A percentile compares a stretch with the other conserved stretches of the same genome.
These are phyloP conservation scores for Drosophila parvula DNA, from an alignment of 1,140 invertebrate species.

Conservation along the genomic window DNA sequence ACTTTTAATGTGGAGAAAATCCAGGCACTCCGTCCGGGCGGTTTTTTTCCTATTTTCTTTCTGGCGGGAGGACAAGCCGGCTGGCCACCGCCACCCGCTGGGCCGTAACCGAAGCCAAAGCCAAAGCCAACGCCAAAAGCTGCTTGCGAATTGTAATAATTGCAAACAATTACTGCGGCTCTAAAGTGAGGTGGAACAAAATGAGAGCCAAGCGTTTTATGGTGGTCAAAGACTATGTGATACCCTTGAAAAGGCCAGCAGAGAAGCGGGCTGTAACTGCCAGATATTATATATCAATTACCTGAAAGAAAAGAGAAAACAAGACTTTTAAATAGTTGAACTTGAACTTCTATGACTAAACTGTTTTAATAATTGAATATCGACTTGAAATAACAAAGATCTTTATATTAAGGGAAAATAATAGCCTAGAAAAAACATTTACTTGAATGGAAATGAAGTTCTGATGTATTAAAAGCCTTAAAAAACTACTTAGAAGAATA, in stretches of 20 bases:
- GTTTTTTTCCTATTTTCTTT: neutral
- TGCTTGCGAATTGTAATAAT: conserved; percentile 71
- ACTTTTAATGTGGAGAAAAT: conserved; percentile 69
- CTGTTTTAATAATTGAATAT: neutral
- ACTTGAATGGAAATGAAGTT: no score
- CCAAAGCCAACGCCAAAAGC: conserved; percentile 26
- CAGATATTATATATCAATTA: conserved; percentile 12
- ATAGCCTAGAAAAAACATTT: no score
- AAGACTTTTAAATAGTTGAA: conserved; percentile 6
- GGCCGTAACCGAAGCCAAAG: conserved; percentile 38
- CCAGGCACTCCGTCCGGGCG: conserved; percentile 34
- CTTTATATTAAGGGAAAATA: neutral
- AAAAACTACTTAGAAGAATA: no score
- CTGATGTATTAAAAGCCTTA: no score
- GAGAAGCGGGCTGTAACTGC: neutral
- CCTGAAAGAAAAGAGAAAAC: neutral
- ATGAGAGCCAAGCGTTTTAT: conserved; percentile 5
- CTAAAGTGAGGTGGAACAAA: conserved; percentile 52
- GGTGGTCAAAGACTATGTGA: conserved; percentile 42
- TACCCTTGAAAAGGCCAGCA: conserved; percentile 10
- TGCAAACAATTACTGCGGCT: conserved; percentile 73
- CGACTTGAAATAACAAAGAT: neutral
- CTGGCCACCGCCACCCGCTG: conserved; percentile 64
- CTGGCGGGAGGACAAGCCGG: conserved; percentile 26
- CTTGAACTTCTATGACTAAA: conserved; percentile 2